Base-by-base conservation (phyloP, 2,888 invertebrate species). In the Eupithecia pulchellata region DNA sequence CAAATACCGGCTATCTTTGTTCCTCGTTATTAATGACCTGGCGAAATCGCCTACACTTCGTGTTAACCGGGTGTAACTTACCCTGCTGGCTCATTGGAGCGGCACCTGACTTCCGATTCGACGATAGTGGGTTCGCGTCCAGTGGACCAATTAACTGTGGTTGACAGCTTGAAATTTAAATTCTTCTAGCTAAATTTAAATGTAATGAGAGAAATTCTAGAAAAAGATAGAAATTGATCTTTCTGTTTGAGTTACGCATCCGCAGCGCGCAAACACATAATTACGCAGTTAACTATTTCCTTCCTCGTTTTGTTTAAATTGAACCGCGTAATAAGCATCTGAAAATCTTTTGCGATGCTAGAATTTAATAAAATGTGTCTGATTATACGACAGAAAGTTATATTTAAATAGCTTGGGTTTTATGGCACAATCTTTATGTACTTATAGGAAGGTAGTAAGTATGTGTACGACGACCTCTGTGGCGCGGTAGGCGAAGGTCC, bases 61-160 rank as follows among this genome's bases (percentile, higher is more conserved):
- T 57, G 27, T 57, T 17, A 17, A 29, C 29, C 29, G 57, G 57
- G 29, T 14, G 17, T 29, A 17, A 57, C 27, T 29, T 17, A 57
- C 29, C 57, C 27, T 29, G 27, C 11, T 57, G 57, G 25, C 52
- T 52, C 25, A 52, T 20, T 52, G 25, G 25, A 52, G 52, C 52
- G 52, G 25, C 52, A n/a, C n/a, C 58, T 60, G 32, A 32, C 58
- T 60, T 60, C 58, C 58, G 30, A 52, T 60, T 60, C 11, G n/a
- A 60, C 1, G 58, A 11, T 30, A 32, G 9, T 32, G 4, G 58
- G 58, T 29, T 32, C n/a, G 11, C 58, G 2, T 60, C 58, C 58
- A 32, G 17, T 17, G 32, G 29, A 13, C 30, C n/a, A n/a, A 58
- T 58, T 30, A 58, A 58, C 30, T 58, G 30, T 58, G 20, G 20